These are phyloP conservation scores for Hyles vespertilio DNA, from an alignment of 1,140 invertebrate species.

Conservation along the genomic window DNA sequence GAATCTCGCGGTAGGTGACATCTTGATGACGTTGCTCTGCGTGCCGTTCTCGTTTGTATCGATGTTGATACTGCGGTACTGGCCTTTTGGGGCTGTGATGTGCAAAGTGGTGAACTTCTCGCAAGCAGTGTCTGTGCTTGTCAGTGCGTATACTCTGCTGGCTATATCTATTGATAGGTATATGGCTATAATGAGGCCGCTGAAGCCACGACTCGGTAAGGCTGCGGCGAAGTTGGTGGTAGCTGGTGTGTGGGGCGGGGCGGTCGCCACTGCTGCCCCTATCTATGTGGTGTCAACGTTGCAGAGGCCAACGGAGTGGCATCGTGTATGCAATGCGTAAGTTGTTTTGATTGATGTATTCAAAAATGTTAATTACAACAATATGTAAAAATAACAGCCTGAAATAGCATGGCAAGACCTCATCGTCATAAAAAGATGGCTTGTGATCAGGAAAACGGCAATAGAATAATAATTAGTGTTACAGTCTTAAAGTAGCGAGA, in stretches of 20 bases:
- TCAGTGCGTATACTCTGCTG: constrained; percentile 89
- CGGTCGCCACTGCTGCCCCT: constrained; percentile 87
- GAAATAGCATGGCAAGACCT: no score
- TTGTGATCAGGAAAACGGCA: no score
- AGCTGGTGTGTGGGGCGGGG: constrained; percentile 84
- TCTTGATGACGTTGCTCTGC: constrained; percentile 89
- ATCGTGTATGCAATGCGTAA: constrained; percentile 79
- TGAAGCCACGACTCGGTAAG: constrained; percentile 86
- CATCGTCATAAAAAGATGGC: no score
- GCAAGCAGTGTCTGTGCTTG: constrained; percentile 87
- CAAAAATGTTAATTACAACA: no score
- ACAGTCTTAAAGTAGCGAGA: no score
- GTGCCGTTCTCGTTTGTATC: constrained; percentile 90
- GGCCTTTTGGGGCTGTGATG: constrained; percentile 88
- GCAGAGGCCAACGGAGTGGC: constrained; percentile 76
- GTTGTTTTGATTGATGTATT: constrained; percentile 31
- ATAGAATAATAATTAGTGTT: no score
- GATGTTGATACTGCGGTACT: constrained; percentile 82
- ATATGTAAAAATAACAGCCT: no score
- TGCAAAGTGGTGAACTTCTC: constrained; percentile 87
- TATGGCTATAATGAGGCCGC: constrained; percentile 90
- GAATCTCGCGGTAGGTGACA: constrained; percentile 89
- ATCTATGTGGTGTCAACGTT: constrained; percentile 83
- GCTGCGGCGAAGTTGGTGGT: constrained; percentile 83
- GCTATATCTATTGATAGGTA: constrained; percentile 92